Conservation (phyloP, 2,113 vertebrate species). For the Malurus alboscapulatus region DNA sequence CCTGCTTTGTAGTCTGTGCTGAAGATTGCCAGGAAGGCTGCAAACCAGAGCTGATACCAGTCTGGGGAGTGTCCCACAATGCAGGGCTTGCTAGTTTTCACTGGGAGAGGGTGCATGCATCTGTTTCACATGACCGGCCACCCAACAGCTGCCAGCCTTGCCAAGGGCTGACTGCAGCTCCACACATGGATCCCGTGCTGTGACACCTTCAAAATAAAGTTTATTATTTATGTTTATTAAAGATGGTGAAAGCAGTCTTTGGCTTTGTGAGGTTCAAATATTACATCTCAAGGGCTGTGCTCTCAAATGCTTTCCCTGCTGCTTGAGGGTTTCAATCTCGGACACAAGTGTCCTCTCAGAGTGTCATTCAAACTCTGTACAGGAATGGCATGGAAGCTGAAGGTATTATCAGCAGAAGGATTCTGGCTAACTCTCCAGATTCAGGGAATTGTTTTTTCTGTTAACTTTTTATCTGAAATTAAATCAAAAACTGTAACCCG, state of each 20-base stretch:
- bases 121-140: accelerated
- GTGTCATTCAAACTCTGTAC: background rate
- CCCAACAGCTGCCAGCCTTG: background rate
- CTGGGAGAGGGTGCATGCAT: accelerated
- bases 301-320: background rate
- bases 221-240: background rate
- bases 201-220: background rate
- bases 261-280: background rate
- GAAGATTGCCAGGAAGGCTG: background rate
- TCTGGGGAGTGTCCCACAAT: accelerated
- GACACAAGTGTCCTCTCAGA: background rate
- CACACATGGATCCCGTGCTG: accelerated
- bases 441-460: background rate
- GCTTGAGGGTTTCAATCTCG: background rate
- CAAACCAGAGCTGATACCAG: background rate
- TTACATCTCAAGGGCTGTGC: background rate
- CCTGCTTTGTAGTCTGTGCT: background rate
- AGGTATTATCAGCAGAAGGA: background rate
- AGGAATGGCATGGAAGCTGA: background rate
- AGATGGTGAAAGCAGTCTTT: background rate
- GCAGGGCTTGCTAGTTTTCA: background rate
- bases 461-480: background rate
- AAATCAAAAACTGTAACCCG: background rate
- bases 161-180: background rate
- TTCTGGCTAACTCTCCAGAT: background rate